A percentile compares a stretch with the other conserved stretches of the same genome.
These are phyloP conservation scores for Rhabdornis inornatus DNA, from an alignment of 2,113 vertebrate genomes.

Conservation along the genomic window DNA sequence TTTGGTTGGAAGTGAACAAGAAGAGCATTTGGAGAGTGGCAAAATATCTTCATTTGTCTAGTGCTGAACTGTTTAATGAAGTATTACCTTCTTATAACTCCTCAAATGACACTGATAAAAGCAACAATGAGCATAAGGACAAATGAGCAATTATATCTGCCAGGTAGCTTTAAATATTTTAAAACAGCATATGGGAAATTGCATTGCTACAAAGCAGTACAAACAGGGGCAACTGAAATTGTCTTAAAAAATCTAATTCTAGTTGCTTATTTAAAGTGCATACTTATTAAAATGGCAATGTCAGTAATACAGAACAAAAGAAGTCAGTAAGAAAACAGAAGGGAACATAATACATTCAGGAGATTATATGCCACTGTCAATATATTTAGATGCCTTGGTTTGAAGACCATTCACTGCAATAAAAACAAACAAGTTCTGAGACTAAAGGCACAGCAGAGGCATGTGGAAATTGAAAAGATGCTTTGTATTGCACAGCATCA, in stretches of 20 bases:
- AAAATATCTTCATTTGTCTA: background rate
- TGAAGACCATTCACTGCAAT: constrained; percentile 5
- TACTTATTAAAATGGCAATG: background rate
- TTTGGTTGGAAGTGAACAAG: background rate
- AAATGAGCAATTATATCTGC: background rate
- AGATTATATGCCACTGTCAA: background rate
- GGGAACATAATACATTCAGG: background rate
- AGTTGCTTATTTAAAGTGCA: background rate
- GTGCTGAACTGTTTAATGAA: background rate
- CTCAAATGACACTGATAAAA: background rate
- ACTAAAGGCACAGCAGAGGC: constrained; percentile 30
- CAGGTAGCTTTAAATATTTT: background rate
- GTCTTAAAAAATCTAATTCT: background rate
- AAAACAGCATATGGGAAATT: background rate
- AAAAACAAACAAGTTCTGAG: constrained; percentile 43
- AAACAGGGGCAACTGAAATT: background rate
- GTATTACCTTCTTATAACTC: background rate
- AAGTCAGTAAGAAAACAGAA: background rate
- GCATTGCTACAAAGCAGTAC: background rate
- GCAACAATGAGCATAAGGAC: background rate
- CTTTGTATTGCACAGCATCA: background rate
- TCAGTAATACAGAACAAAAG: background rate
- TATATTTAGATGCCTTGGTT: background rate
- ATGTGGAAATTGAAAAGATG: background rate
- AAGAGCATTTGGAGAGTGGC: background rate